Evolutionary conservation across 2,113 vertebrate species (phyloP), one percentile per base, ranked within the genome.

Genomic region (Gopherus evgoodei): DNA sequence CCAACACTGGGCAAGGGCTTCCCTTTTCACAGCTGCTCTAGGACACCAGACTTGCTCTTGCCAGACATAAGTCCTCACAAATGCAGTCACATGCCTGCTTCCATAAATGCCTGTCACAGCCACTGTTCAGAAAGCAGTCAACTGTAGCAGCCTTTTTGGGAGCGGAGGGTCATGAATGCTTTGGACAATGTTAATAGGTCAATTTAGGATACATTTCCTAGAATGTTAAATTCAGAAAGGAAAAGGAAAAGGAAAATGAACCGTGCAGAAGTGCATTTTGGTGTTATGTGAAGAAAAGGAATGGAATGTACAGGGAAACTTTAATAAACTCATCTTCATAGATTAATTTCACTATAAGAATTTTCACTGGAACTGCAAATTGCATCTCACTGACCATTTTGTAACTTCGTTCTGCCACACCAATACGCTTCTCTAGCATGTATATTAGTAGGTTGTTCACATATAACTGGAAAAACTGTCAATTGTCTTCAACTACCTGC

Each of bases 21-120:
- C 88, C 90, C 95, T 93, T 88, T 89, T 89, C 7, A 0, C 95
- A 97, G 95, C 97, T 97, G 97, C 90, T 95, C 79, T 2, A 11
- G 88, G 83, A 69, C 95, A 94, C 69, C 89, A 83, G 92, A 84
- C 85, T 91, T 1, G 22, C 89, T 96, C 83, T 94, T 94, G 94
- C 97, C 93, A 96, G 94, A 94, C 96, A 92, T 2, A 0, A 93
- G 86, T 24, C 89, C 78, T 91, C 3, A 0, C 93, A 81, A 91
- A 91, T 24, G 82, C 84, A 82, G 93, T 96, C 96, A 96, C 95
- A 92, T 95, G 93, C 80, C 96, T 95, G 89, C 90, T 85, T 91
- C 84, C 53, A 75, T 47, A 83, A 93, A 87, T 81, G 57, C 57
- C 89, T 17, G 4, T 29, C 87, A 54, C 82, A 85, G 89, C 79